phyloP scores from a whole-genome alignment of 2,797 vertebrate genomes.

The Alca torda region DNA sequence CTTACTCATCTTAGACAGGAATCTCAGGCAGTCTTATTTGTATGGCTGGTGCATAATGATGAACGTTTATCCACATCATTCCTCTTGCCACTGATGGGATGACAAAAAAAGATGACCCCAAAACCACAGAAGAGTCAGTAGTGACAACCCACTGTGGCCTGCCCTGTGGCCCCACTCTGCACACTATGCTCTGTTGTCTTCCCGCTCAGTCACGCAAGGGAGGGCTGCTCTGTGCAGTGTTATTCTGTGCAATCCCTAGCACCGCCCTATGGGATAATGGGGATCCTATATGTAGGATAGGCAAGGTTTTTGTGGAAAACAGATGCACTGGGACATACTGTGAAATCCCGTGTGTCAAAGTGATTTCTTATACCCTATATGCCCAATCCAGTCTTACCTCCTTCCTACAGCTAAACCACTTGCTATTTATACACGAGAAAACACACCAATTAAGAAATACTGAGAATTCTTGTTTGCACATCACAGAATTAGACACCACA shows the following conservation, averaged over 20 bases:
- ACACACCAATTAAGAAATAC: not conserved
- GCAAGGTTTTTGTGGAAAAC: not conserved
- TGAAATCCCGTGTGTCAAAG: not conserved
- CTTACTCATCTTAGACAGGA: not conserved
- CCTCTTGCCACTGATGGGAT: not conserved
- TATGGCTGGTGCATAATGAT: not conserved
- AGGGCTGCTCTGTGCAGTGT: accelerated
- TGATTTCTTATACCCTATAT: not conserved
- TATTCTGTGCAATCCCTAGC: not conserved
- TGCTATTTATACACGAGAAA: not conserved
- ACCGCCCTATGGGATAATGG: not conserved
- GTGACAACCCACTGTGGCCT: not conserved
- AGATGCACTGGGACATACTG: not conserved
- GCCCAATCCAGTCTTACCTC: not conserved
- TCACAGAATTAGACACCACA: not conserved
- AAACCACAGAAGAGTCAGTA: not conserved
- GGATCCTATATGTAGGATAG: not conserved
- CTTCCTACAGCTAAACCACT: not conserved
- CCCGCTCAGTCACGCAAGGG: not conserved
- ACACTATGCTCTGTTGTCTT: not conserved
- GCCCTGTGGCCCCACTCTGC: not conserved
- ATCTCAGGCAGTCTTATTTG: not conserved
- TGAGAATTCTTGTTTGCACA: not conserved
- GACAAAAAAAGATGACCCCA: not conserved
- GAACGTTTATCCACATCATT: not conserved